phyloP scores from a whole-genome alignment of 2,797 vertebrate species.

The Carapus acus region DNA sequence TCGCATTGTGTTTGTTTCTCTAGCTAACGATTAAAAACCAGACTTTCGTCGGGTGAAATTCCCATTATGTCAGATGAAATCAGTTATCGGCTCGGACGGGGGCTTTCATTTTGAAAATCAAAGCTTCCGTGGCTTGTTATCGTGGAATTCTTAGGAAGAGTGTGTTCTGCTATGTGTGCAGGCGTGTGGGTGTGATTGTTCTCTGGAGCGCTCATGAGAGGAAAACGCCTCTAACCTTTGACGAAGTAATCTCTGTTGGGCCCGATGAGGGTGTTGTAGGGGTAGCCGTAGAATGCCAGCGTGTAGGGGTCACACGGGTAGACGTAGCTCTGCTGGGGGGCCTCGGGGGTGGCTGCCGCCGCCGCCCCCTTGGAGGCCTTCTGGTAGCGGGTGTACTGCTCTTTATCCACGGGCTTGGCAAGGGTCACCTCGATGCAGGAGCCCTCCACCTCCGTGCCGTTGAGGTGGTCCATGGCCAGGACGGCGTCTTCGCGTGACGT shows the following conservation, averaged over 20 bases:
- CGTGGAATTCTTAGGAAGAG: no score
- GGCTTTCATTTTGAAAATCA: constrained; percentile 25
- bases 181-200: no score
- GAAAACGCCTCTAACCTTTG: constrained; percentile 83
- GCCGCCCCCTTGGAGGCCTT: constrained; percentile 88
- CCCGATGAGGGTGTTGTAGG: constrained; percentile 94
- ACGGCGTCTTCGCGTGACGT: constrained; percentile 91
- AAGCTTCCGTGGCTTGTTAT: neutral
- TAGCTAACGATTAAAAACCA: constrained; percentile 33
- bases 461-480: constrained; percentile 93
- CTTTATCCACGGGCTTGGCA: constrained; percentile 98
- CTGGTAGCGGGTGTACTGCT: constrained; percentile 97
- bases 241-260: constrained; percentile 99
- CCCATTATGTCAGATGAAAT: constrained; percentile 36
- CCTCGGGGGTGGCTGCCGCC: constrained; percentile 66
- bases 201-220: no score
- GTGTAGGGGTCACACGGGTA: constrained; percentile 98
- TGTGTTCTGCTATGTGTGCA: no score
- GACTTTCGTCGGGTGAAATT: constrained; percentile 17
- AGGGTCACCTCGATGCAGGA: constrained; percentile 96
- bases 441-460: constrained; percentile 91
- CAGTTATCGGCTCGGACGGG: constrained; percentile 31
- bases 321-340: constrained; percentile 83
- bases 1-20: constrained; percentile 32
- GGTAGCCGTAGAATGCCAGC: constrained; percentile 93